Conservation (phyloP, 2,888 invertebrate genomes). For the Drosophila demipolita region DNA sequence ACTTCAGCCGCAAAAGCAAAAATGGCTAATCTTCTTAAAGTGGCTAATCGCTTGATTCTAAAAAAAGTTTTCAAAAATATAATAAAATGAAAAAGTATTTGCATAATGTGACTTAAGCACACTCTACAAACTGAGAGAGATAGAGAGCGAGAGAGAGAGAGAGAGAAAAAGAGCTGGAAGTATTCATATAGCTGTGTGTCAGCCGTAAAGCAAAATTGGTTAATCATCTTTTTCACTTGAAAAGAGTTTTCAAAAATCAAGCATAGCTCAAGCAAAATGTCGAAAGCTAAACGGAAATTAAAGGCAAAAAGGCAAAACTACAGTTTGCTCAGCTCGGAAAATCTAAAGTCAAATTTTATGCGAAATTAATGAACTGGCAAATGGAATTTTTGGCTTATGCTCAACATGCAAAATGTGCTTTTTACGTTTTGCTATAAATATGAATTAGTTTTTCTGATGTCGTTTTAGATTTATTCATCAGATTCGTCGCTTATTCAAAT, state of each 20-base stretch:
- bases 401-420: background rate
- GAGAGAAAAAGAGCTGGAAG: too few relatives aligned
- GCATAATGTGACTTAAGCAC: too few relatives aligned
- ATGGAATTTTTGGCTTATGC: slow-evolving; percentile 4
- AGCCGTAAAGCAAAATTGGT: too few relatives aligned
- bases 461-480: background rate
- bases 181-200: too few relatives aligned
- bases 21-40: too few relatives aligned
- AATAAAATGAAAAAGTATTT: too few relatives aligned
- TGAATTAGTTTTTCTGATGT: background rate
- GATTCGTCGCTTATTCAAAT: background rate
- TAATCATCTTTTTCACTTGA: too few relatives aligned
- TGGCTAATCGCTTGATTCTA: too few relatives aligned
- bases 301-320: slow-evolving; percentile 10
- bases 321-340: background rate
- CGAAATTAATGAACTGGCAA: slow-evolving; percentile 24
- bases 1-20: background rate
- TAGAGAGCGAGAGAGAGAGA: too few relatives aligned
- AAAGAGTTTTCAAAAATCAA: too few relatives aligned
- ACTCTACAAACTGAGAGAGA: too few relatives aligned
- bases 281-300: slow-evolving; percentile 7
- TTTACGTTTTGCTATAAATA: background rate
- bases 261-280: slow-evolving; percentile 1
- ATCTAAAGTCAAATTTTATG: slow-evolving; percentile 9
- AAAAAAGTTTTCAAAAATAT: too few relatives aligned